Conservation (phyloP, 1,140 invertebrate species). For the Wiebesia pumilae region DNA sequence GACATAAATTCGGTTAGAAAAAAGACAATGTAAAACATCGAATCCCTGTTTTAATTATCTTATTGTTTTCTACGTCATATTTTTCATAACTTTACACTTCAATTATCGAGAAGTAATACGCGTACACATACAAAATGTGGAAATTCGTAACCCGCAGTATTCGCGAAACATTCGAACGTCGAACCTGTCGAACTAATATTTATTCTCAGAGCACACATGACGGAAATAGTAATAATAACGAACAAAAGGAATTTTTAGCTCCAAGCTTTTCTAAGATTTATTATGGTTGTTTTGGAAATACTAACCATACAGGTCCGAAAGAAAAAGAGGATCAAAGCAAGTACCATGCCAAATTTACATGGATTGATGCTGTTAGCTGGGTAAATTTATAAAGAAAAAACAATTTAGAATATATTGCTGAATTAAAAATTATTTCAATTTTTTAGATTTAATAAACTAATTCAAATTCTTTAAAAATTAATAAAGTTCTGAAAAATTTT, state of each 20-base stretch:
- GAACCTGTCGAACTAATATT: conserved; percentile 65
- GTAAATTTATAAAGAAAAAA: conserved; percentile 55
- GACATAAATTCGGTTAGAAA: neutral
- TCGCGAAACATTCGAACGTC: conserved; percentile 64
- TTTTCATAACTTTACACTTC: neutral
- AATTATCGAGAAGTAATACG: neutral
- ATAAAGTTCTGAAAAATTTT: neutral
- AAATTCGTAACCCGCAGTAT: conserved; percentile 66
- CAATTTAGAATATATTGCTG: neutral
- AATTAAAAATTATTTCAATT: too few species aligned
- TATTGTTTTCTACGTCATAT: neutral
- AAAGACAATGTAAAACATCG: neutral
- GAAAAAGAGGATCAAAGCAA: conserved; percentile 58
- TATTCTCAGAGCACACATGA: conserved; percentile 64
- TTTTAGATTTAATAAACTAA: too few species aligned
- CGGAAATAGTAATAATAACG: neutral
- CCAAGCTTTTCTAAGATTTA: conserved; percentile 52
- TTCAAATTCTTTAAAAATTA: too few species aligned
- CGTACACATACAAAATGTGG: conserved; percentile 61
- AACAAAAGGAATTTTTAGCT: conserved; percentile 24
- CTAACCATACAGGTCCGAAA: conserved; percentile 54
- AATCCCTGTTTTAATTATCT: neutral
- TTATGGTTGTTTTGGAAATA: conserved; percentile 56
- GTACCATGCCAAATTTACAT: conserved; percentile 62
- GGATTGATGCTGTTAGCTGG: conserved; percentile 68